These are phyloP conservation scores for Corythornis cristatus DNA, from an alignment of 2,113 vertebrate species.

Conservation along the genomic window DNA sequence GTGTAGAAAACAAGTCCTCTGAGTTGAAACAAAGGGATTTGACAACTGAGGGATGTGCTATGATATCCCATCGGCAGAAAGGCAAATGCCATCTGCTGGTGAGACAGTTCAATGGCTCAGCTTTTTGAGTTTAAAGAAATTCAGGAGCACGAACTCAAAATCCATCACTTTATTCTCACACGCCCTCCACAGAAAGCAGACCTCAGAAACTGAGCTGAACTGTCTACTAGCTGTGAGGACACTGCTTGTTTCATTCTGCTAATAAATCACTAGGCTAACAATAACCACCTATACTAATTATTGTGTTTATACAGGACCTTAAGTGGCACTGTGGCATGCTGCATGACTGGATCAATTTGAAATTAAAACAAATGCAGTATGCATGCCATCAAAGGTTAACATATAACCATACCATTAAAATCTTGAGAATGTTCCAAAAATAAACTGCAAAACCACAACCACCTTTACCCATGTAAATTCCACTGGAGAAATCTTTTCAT, in stretches of 20 bases:
- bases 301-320: background rate
- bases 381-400: background rate
- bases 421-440: background rate
- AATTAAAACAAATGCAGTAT: background rate
- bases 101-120: constrained; percentile 67
- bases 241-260: background rate
- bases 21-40: background rate
- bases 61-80: background rate
- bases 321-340: background rate
- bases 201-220: background rate
- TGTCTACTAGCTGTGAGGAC: background rate
- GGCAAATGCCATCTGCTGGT: constrained; percentile 64
- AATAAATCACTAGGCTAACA: background rate
- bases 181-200: background rate
- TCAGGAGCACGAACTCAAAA: background rate
- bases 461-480: no score
- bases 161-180: background rate
- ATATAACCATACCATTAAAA: background rate
- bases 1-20: background rate
- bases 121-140: background rate
- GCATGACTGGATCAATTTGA: background rate
- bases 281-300: background rate
- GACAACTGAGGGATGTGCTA: background rate
- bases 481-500: no score
- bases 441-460: background rate